Evolutionary conservation across 1,140 invertebrate species (phyloP), one percentile per base, ranked within the genome.

Genomic region (Aphelenchoides avenae): DNA sequence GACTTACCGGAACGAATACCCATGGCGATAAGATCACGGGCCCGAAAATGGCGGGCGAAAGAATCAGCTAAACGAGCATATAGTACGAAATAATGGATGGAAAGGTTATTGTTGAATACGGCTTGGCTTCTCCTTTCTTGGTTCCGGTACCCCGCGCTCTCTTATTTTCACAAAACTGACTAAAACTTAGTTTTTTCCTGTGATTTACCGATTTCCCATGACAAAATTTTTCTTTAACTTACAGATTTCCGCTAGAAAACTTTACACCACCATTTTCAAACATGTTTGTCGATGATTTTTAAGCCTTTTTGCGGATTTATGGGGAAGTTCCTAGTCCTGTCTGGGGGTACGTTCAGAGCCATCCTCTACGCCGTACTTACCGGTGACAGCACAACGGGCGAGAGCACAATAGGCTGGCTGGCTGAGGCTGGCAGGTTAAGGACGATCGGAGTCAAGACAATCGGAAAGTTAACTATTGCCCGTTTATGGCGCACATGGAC

Each of bases 1-100:
- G 57, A 61, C 46, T 61, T 2, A 71, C 15, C 18, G 68, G 68
- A 18, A 70, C 52, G 22, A 71, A 67, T 6, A 71, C 41, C 66
- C 64, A 72, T 5, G 66, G 68, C n/a, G 34, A 54, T 11, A 69
- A 44, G 18, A 69, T 37, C 30, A 71, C 53, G 7, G 55, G 29
- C 3, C 66, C 66, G 13, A 67, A 41, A 11, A 57, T 59, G 15
- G 68, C 59, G 4, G 66, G 68, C 5, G 57, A 49, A n/a, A 69
- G 47, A 29, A 72, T 48, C 15, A 63, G 24, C 15, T 44, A 51
- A n/a, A 39, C 64, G 11, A 69, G 39, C 13, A 64, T 43, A 6
- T 15, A 6, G 7, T 52, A 58, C 9, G 71, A 43, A 5, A 49
- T 49, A 13, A 49, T 44, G 13, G 15, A 39, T n/a, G 11, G 42